Conservation (phyloP, 2,888 invertebrate genomes). For the Agrilus cyanescens region DNA sequence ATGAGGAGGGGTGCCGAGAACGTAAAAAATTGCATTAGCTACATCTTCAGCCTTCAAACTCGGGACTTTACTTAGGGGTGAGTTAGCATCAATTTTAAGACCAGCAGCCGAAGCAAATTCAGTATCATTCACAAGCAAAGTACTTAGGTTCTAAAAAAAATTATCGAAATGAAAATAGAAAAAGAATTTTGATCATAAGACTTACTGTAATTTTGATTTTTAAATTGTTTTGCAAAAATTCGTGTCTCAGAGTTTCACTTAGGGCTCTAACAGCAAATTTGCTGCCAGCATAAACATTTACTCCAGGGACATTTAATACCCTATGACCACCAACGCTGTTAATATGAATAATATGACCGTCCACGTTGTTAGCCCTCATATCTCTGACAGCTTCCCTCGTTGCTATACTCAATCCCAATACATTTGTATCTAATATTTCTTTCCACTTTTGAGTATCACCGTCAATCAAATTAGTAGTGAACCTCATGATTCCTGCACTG, state of each 20-base stretch:
- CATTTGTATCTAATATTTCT: constrained; percentile 18
- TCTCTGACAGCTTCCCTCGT: constrained; percentile 19
- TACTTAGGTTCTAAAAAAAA: no score
- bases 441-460: constrained; percentile 18
- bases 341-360: constrained; percentile 22
- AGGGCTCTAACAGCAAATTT: constrained; percentile 29
- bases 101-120: no score
- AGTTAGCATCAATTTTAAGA: no score
- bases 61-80: no score
- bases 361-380: constrained; percentile 14
- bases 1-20: no score
- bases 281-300: constrained; percentile 23
- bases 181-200: background rate
- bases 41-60: no score
- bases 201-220: constrained; percentile 28
- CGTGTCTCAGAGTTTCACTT: constrained; percentile 28
- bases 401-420: constrained; percentile 18
- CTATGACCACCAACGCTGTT: constrained; percentile 20
- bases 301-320: constrained; percentile 16
- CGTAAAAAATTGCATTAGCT: no score
- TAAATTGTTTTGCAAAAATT: constrained; percentile 23
- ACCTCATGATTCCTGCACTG: constrained; percentile 16
- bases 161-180: no score
- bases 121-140: no score
- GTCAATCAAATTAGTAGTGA: constrained; percentile 11